Evolutionary conservation across 2,888 invertebrate species (phyloP), one percentile per base, ranked within the genome.

Genomic region (Glyphotaelius pellucidus): DNA sequence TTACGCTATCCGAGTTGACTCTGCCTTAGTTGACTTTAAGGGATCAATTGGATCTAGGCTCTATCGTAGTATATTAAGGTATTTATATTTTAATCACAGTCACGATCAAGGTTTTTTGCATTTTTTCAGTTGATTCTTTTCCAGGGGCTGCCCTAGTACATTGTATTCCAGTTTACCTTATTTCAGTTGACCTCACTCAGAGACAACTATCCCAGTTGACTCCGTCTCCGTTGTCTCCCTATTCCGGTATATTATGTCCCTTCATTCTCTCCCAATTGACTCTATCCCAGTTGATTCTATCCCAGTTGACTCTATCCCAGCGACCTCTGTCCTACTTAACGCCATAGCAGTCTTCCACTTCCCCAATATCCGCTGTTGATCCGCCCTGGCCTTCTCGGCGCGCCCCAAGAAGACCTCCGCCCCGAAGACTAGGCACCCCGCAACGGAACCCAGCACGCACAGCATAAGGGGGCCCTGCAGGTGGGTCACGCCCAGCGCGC

Each of bases 391-490:
- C 25, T n/a, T 25, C 7, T 67, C 25, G 25, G 67, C 25, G 67
- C 67, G 83, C 9, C 83, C 83, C 83, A 42, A 7, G 86, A 25
- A 91, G 15, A 92, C 42, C 86, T 94, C 94, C 85, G 86, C 91
- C 31, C 93, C 81, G 31, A 93, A 93, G 83, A 89, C 92, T 35
- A 93, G 91, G 91, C 92, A 42, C 83, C 92, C 94, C 92, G 93
- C 79, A 91, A 92, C 89, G 91, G 93, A 30, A 86, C 92, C 91
- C 47, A 91, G 90, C 31, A 89, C 90, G 91, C 92, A 89, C 52
- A 93, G 67, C 35, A 91, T 88, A 12, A 93, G 9, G 4, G 93
- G 90, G 19, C 93, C 93, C 81, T 93, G 84, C 1, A 93, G 42
- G 52, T 93, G 92, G 31, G 32, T 14, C 9, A 87, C 42, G 25